Evolutionary conservation across 2,113 vertebrate genomes (phyloP).

Genomic region (Parus major): DNA sequence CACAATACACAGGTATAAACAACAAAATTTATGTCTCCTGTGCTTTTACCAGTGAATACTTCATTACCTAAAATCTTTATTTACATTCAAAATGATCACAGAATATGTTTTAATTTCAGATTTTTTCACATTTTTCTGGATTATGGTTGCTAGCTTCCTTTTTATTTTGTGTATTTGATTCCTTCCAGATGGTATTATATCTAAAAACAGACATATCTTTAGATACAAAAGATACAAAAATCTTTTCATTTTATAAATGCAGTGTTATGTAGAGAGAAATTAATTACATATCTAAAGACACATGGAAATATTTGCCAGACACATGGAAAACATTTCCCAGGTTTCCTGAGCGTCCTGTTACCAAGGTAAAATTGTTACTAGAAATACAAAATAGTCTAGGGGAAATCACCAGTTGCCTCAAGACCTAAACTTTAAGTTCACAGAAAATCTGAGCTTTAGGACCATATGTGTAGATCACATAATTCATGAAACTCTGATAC

Average conservation of each 20-base stretch:
- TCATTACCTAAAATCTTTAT: background rate
- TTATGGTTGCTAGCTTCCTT: background rate
- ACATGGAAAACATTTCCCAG: background rate
- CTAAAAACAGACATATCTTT: background rate
- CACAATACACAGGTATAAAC: background rate
- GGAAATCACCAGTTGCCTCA: background rate
- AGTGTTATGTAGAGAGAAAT: background rate
- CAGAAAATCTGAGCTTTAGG: background rate
- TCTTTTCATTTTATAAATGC: background rate
- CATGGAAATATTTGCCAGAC: background rate
- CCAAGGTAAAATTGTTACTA: accelerated
- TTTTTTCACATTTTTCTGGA: background rate
- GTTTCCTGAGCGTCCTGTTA: background rate
- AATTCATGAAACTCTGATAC: background rate
- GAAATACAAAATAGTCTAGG: background rate
- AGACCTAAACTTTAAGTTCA: background rate
- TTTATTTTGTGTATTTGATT: background rate
- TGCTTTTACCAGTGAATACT: background rate
- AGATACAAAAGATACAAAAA: background rate
- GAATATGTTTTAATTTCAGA: background rate
- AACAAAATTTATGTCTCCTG: background rate
- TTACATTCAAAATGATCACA: background rate
- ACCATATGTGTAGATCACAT: background rate
- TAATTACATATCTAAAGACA: background rate
- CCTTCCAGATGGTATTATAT: background rate